These are phyloP conservation scores for Lycodopsis pacificus DNA, from an alignment of 2,797 vertebrate species.

Conservation along the genomic window DNA sequence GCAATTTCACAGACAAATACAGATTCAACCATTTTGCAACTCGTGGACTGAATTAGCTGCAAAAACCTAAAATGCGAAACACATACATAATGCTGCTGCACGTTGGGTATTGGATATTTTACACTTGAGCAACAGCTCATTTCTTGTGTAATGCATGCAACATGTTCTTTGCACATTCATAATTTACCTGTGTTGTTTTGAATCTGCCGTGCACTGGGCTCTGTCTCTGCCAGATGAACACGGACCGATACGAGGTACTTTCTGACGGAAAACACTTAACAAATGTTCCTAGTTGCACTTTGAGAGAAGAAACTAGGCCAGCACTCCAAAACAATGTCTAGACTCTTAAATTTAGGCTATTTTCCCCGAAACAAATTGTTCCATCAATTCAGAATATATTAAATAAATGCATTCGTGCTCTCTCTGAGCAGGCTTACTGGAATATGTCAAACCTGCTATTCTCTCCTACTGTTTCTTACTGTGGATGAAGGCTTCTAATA, in stretches of 20 bases:
- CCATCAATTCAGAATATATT: not conserved
- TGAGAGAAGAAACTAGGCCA: not conserved
- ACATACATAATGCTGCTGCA: not conserved
- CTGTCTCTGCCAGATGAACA: not conserved
- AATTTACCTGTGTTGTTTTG: not conserved
- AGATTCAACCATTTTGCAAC: not conserved
- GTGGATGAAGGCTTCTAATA: conserved; percentile 1
- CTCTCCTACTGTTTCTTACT: not conserved
- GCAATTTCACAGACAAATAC: not conserved
- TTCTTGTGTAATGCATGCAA: not conserved
- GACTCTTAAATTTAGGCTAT: not conserved
- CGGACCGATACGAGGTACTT: not conserved
- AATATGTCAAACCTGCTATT: not conserved
- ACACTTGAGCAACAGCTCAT: not conserved
- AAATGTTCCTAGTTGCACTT: not conserved
- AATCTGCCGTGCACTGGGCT: not conserved
- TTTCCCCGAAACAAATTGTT: not conserved
- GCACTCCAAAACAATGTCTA: not conserved
- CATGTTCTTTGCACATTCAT: not conserved
- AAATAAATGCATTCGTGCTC: not conserved
- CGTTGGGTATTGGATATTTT: not conserved
- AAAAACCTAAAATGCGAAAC: not conserved
- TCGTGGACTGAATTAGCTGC: not conserved
- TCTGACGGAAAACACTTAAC: not conserved
- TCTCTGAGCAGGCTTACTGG: not conserved